These are phyloP conservation scores for Hirtodrosophila alboralis DNA, from an alignment of 2,888 invertebrate genomes.

Conservation along the genomic window DNA sequence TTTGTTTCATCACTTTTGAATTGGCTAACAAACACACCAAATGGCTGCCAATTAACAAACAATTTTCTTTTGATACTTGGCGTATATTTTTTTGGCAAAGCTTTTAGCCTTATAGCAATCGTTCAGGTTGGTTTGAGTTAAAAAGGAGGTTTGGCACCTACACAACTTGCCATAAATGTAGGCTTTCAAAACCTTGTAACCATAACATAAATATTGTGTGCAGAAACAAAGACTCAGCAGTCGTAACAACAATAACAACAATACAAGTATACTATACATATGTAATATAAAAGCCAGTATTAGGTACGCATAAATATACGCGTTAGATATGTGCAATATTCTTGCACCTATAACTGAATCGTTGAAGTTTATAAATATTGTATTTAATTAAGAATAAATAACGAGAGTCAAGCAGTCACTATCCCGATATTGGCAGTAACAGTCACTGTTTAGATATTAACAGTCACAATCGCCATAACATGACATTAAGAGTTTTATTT, in stretches of 20 bases:
- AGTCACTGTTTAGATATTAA: too few species aligned
- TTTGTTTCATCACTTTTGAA: conserved; percentile 14
- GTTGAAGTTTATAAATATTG: too few species aligned
- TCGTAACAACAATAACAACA: conserved; percentile 14
- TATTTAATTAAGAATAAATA: too few species aligned
- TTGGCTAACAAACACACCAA: conserved; percentile 29
- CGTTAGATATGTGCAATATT: too few species aligned
- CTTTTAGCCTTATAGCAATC: conserved; percentile 53
- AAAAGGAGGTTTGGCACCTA: conserved; percentile 19
- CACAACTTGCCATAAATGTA: conserved; percentile 42
- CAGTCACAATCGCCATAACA: too few species aligned
- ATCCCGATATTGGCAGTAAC: too few species aligned
- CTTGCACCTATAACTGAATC: too few species aligned
- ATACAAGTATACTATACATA: conserved; percentile 6
- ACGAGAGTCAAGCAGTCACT: too few species aligned
- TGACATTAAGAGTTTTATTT: too few species aligned
- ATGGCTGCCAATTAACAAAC: conserved; percentile 63
- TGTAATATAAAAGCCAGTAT: conserved; percentile 8
- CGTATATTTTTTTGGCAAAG: conserved; percentile 29
- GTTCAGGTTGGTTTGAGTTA: too few species aligned
- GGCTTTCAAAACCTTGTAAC: conserved; percentile 60
- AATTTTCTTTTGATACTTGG: conserved; percentile 63
- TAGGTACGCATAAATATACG: too few species aligned
- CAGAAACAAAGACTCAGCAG: conserved; percentile 52
- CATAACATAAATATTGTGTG: conserved; percentile 64